Evolutionary conservation across 2,113 vertebrate genomes (phyloP).

Genomic region (Vulpes ferrilata): DNA sequence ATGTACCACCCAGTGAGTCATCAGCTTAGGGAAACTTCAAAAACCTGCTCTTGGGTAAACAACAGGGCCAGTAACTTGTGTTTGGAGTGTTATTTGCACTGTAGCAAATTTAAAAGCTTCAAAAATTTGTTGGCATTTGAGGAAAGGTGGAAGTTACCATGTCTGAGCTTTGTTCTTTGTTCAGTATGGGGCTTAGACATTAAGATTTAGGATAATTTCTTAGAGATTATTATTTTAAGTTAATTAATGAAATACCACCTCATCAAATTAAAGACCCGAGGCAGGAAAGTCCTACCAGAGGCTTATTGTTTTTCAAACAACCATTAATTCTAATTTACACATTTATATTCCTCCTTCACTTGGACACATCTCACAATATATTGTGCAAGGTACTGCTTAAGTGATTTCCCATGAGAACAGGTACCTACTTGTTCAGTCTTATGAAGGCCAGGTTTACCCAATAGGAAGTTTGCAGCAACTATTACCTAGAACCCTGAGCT

Average conservation of each 20-base stretch:
- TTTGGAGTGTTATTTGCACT: not conserved
- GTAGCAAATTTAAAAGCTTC: not conserved
- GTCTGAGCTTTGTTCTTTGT: not conserved
- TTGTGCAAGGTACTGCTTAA: not conserved
- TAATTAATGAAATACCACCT: not conserved
- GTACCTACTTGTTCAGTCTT: conserved; percentile 7
- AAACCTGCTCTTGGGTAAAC: not conserved
- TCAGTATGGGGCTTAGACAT: not conserved
- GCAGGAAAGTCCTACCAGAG: not conserved
- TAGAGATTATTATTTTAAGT: conserved; percentile 43
- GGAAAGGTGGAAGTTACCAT: not conserved
- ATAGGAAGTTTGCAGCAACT: not conserved
- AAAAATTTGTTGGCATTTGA: conserved; percentile 21
- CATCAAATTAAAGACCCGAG: not conserved
- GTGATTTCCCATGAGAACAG: conserved; percentile 10
- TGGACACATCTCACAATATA: not conserved
- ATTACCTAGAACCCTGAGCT: not conserved
- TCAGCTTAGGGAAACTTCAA: conserved; percentile 16
- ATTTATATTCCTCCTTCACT: not conserved
- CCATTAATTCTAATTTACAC: conserved; percentile 15
- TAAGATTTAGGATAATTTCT: not conserved
- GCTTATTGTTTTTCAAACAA: not conserved
- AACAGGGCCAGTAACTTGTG: not conserved
- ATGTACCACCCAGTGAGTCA: not conserved
- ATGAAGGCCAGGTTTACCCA: conserved; percentile 17